Evolutionary conservation across 2,888 invertebrate genomes (phyloP).

Genomic region (Zygothrica quintamaculata): DNA sequence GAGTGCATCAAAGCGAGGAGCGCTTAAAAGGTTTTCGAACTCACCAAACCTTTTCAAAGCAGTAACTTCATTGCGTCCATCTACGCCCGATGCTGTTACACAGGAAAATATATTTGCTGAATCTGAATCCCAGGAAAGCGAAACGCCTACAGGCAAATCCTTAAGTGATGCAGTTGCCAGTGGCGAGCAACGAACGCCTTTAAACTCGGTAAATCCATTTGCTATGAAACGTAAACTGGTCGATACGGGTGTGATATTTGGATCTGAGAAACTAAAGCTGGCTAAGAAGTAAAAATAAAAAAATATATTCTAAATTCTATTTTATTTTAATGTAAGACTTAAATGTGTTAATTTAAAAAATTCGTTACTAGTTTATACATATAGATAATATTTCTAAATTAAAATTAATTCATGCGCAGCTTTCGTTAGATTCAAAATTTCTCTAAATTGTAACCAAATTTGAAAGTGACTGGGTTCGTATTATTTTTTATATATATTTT

Average conservation of each 20-base stretch:
- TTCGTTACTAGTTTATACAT: no score
- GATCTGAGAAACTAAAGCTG: slow-evolving; percentile 78
- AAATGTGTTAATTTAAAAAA: slow-evolving; percentile 18
- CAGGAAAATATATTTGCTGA: slow-evolving; percentile 72
- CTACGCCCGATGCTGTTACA: slow-evolving; percentile 53
- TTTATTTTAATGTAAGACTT: slow-evolving; percentile 14
- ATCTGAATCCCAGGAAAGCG: slow-evolving; percentile 34
- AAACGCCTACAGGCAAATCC: slow-evolving; percentile 23
- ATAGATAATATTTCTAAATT: no score
- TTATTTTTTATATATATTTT: no score
- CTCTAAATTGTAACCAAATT: no score
- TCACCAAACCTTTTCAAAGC: slow-evolving; percentile 76
- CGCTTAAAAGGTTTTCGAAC: slow-evolving; percentile 86
- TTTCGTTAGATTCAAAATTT: no score
- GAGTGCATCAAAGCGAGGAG: slow-evolving; percentile 84
- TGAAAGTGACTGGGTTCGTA: no score
- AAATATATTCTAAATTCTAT: no score
- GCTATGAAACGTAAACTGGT: slow-evolving; percentile 85
- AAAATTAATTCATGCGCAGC: no score
- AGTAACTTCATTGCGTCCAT: slow-evolving; percentile 41
- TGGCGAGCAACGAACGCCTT: slow-evolving; percentile 68
- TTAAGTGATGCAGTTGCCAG: slow-evolving; percentile 6
- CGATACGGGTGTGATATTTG: slow-evolving; percentile 78
- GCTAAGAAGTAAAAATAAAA: slow-evolving; percentile 62
- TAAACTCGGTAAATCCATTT: slow-evolving; percentile 78